Percentiles rank a stretch among this genome's conserved stretches.
These are phyloP conservation scores for Borostomias antarcticus DNA, from an alignment of 2,797 vertebrate species.

Conservation along the genomic window DNA sequence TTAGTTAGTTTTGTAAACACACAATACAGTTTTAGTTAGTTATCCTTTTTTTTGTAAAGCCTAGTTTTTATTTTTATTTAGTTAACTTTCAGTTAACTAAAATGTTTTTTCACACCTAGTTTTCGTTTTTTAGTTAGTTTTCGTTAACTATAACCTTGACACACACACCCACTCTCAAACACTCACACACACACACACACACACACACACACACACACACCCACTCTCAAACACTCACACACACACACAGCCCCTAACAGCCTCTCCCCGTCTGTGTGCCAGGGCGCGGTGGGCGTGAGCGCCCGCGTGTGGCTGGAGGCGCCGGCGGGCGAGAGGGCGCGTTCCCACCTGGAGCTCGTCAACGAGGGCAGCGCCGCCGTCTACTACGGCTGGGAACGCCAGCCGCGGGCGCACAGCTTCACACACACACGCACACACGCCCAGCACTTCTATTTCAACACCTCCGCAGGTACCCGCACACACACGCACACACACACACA, in stretches of 20 bases:
- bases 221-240: too few species aligned
- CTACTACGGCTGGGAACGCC: conserved; percentile 87
- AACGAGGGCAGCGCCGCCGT: conserved; percentile 86
- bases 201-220: too few species aligned
- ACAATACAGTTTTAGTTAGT: too few species aligned
- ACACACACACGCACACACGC: conserved; percentile 51
- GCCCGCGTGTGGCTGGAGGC: conserved; percentile 82
- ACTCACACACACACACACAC: conserved; percentile 2
- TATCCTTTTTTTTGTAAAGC: too few species aligned
- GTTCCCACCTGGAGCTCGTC: conserved; percentile 76
- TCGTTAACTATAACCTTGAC: too few species aligned
- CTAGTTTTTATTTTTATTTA: too few species aligned
- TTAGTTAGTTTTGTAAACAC: too few species aligned
- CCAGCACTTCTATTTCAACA: conserved; percentile 84
- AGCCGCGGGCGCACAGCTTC: conserved; percentile 62
- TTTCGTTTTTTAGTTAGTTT: too few species aligned
- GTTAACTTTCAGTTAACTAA: too few species aligned
- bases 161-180: too few species aligned
- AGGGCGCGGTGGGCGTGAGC: conserved; percentile 83
- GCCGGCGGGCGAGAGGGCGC: conserved; percentile 72
- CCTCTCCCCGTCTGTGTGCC: conserved; percentile 5
- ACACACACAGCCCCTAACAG: not conserved
- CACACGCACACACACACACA: conserved; percentile 41
- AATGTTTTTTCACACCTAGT: too few species aligned
- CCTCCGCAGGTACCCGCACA: conserved; percentile 75